These are phyloP conservation scores for Steinernema khuongi DNA, from an alignment of 1,140 invertebrate genomes.

Conservation along the genomic window DNA sequence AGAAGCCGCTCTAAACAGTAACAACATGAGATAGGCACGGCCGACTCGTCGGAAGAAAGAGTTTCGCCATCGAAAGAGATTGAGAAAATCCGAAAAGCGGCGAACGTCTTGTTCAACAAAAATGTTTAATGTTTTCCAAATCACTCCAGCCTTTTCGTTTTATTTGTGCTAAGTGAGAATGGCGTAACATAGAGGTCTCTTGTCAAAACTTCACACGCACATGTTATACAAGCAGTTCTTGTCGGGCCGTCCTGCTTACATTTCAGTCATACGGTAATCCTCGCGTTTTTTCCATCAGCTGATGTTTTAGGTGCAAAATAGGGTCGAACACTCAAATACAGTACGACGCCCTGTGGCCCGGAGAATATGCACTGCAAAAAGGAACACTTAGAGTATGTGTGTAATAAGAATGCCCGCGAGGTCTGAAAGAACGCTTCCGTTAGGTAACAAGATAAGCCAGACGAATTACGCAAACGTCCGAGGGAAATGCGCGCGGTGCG, in stretches of 20 bases:
- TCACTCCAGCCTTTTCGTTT: not conserved
- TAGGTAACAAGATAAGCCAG: too few relatives aligned
- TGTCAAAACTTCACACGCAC: not conserved
- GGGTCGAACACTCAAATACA: too few relatives aligned
- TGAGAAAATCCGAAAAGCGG: not conserved
- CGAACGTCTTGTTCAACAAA: not conserved
- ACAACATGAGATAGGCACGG: not conserved
- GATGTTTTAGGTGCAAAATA: too few relatives aligned
- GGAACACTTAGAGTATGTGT: too few relatives aligned
- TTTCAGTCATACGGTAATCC: not conserved
- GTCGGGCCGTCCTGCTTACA: too few relatives aligned
- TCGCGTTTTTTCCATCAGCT: constrained; percentile 1
- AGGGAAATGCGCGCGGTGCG: too few relatives aligned
- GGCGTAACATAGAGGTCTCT: not conserved
- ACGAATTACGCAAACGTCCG: too few relatives aligned
- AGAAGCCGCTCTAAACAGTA: not conserved
- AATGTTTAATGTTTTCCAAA: not conserved
- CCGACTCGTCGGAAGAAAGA: not conserved
- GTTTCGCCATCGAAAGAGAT: not conserved
- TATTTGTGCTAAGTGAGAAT: not conserved
- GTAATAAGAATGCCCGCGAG: too few relatives aligned
- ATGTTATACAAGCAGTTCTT: not conserved
- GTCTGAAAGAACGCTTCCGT: too few relatives aligned
- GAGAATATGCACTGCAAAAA: not conserved
- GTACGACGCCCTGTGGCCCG: too few relatives aligned